phyloP scores from a whole-genome alignment of 2,113 vertebrate species.

The Phodopus roborovskii region DNA sequence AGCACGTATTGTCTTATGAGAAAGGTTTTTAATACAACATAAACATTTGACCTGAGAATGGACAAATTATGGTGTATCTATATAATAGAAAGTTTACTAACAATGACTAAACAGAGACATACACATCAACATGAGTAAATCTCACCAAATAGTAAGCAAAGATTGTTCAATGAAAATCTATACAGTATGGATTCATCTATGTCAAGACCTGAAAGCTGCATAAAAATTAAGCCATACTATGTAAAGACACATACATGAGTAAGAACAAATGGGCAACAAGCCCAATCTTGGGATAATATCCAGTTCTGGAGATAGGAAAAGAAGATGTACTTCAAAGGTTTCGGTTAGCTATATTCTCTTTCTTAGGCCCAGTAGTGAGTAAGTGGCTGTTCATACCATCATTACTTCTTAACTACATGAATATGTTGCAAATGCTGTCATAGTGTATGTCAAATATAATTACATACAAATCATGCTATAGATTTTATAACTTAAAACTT shows the following conservation, averaged over 20 bases:
- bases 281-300: background rate
- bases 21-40: background rate
- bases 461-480: background rate
- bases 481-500: constrained; percentile 24
- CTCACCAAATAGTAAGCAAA: background rate
- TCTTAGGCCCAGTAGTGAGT: background rate
- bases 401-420: background rate
- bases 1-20: constrained; percentile 8
- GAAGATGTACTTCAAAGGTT: background rate
- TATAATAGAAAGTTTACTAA: background rate
- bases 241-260: background rate
- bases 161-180: constrained; percentile 8
- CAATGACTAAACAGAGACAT: background rate
- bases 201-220: background rate
- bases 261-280: background rate
- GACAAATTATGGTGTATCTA: background rate
- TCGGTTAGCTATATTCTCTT: background rate
- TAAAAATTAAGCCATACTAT: constrained; percentile 18
- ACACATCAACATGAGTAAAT: background rate
- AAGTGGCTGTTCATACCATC: background rate
- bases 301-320: background rate
- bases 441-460: background rate
- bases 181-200: background rate
- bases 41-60: constrained; percentile 4
- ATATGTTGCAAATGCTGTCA: background rate